A percentile compares a stretch with the other conserved stretches of the same genome.
Conservation (phyloP, 2,797 vertebrate species). For the Clarias laeviceps region DNA sequence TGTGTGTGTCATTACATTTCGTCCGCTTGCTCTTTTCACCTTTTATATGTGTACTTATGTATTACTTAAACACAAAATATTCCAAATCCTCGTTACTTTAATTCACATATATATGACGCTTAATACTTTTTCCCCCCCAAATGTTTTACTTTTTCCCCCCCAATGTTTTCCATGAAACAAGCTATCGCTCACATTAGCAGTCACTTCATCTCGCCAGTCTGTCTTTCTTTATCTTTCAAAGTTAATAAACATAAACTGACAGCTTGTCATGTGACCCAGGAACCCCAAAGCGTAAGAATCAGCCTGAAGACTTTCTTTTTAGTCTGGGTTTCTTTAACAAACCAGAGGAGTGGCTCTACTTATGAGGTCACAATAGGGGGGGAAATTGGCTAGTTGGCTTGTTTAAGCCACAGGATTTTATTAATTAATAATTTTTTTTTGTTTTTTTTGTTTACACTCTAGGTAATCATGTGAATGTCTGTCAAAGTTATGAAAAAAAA, state of each 20-base stretch:
- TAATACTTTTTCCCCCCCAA: background rate
- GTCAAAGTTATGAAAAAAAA: background rate
- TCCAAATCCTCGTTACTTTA: background rate
- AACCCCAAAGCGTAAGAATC: background rate
- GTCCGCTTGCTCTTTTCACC: background rate
- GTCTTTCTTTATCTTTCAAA: background rate
- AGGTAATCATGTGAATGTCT: too few relatives aligned
- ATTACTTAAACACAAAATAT: background rate
- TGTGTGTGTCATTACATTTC: background rate
- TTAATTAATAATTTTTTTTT: too few relatives aligned
- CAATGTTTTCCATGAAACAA: background rate
- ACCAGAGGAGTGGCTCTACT: too few relatives aligned
- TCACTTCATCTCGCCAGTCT: background rate
- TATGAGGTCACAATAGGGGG: too few relatives aligned
- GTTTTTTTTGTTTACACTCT: too few relatives aligned
- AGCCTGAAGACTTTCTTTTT: too few relatives aligned
- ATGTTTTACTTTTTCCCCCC: background rate
- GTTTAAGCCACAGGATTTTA: too few relatives aligned
- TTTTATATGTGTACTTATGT: background rate
- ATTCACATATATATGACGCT: background rate
- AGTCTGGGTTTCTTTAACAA: too few relatives aligned
- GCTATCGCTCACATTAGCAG: too few relatives aligned
- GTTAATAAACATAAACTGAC: background rate
- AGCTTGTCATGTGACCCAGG: background rate
- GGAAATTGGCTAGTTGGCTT: too few relatives aligned